A percentile compares a stretch with the other conserved stretches of the same genome.
Conservation (phyloP, 2,888 invertebrate genomes). For the Drosophila flavopinicola region DNA sequence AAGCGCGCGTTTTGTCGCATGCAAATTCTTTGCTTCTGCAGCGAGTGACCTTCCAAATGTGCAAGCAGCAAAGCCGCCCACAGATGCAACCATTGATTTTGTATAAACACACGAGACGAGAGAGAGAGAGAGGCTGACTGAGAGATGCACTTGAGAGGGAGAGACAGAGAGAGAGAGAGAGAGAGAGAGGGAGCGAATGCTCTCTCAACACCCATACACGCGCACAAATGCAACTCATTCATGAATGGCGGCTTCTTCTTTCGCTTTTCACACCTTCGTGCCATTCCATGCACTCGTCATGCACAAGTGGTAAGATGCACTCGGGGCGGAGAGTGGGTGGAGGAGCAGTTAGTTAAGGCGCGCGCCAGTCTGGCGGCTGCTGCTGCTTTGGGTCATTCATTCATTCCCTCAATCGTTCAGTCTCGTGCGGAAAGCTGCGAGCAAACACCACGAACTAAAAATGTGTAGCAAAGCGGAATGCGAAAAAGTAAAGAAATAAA, state of each 20-base stretch:
- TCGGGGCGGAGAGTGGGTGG: background rate
- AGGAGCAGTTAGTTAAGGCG: constrained; percentile 22
- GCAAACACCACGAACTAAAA: constrained; percentile 13
- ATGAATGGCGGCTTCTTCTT: constrained; percentile 65
- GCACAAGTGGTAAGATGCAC: constrained; percentile 7
- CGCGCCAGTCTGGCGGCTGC: constrained; percentile 60
- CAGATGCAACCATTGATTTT: constrained; percentile 61
- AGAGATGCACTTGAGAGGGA: background rate
- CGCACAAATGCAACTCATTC: constrained; percentile 57
- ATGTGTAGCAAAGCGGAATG: constrained; percentile 34
- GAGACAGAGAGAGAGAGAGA: constrained; percentile 4
- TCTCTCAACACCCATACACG: constrained; percentile 14
- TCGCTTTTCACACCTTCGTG: constrained; percentile 64
- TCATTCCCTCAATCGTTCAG: constrained; percentile 36
- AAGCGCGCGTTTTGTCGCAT: constrained; percentile 55
- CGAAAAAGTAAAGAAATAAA: constrained; percentile 24
- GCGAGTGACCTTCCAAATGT: constrained; percentile 56
- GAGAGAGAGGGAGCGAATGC: constrained; percentile 12
- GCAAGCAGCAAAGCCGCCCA: constrained; percentile 21
- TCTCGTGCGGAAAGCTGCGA: constrained; percentile 56
- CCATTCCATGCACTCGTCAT: constrained; percentile 32
- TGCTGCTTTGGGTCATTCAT: constrained; percentile 42
- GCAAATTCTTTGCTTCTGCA: constrained; percentile 26
- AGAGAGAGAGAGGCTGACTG: too few relatives aligned
- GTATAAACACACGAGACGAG: constrained; percentile 22